Conservation (phyloP, 2,113 vertebrate species). For the Chaetura pelagica region DNA sequence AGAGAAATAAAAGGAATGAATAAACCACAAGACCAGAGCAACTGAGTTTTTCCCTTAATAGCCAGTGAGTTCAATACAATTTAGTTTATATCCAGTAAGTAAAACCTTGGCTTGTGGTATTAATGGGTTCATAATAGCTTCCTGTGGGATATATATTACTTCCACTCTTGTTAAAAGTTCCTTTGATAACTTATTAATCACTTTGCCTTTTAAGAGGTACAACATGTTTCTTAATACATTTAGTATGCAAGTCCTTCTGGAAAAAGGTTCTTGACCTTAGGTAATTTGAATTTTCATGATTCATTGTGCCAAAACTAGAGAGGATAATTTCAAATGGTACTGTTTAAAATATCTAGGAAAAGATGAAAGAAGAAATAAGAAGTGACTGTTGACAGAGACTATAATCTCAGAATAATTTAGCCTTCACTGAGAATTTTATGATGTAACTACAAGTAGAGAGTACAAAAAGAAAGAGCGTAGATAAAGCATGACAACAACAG, state of each 20-base stretch:
- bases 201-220: slow-evolving; percentile 61
- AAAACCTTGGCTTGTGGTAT: slow-evolving; percentile 59
- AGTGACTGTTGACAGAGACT: neutral
- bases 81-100: slow-evolving; percentile 60
- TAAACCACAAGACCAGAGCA: slow-evolving; percentile 39
- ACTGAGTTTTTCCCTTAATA: slow-evolving; percentile 6
- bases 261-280: slow-evolving; percentile 64
- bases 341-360: neutral
- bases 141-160: slow-evolving; percentile 68
- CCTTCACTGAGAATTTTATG: neutral
- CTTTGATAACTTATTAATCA: slow-evolving; percentile 76
- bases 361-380: neutral
- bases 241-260: slow-evolving; percentile 51
- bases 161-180: slow-evolving; percentile 67
- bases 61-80: slow-evolving; percentile 23
- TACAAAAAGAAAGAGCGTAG: neutral
- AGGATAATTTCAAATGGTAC: neutral
- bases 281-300: slow-evolving; percentile 50
- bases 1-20: slow-evolving; percentile 41
- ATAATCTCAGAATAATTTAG: neutral
- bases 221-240: slow-evolving; percentile 15
- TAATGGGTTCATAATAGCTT: slow-evolving; percentile 69
- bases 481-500: neutral
- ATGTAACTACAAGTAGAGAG: neutral
- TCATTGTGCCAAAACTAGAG: slow-evolving; percentile 17